Evolutionary conservation across 2,888 invertebrate species (phyloP).

Genomic region (Brachynemurus nebulosus): DNA sequence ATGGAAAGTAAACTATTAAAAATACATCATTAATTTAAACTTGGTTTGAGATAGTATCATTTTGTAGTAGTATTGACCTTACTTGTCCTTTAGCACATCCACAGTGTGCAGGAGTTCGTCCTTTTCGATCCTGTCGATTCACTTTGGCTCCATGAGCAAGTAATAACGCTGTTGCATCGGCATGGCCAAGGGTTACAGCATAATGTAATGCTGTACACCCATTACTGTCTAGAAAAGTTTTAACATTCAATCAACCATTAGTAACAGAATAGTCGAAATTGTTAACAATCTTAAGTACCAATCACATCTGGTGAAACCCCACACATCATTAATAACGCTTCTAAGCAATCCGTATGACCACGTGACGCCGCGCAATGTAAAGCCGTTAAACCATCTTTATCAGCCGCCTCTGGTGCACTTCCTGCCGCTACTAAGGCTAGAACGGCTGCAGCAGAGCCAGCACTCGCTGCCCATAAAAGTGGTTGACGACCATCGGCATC

Average conservation of each 20-base stretch:
- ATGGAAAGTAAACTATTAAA: neutral
- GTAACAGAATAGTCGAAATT: neutral
- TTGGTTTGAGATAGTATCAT: no score
- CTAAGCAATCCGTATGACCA: conserved; percentile 85
- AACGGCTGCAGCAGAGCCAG: conserved; percentile 87
- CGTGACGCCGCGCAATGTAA: conserved; percentile 94
- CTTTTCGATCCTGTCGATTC: conserved; percentile 84
- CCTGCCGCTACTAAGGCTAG: conserved; percentile 78
- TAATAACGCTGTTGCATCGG: conserved; percentile 79
- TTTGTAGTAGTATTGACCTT: no score
- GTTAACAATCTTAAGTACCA: conserved; percentile 7
- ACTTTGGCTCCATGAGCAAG: conserved; percentile 83
- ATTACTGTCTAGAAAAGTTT: conserved; percentile 62
- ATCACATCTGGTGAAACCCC: conserved; percentile 79
- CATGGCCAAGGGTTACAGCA: conserved; percentile 90
- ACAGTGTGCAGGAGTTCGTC: conserved; percentile 85
- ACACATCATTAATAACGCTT: conserved; percentile 74
- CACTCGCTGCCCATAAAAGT: conserved; percentile 93
- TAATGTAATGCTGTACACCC: conserved; percentile 95
- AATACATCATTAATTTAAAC: no score
- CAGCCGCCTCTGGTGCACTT: conserved; percentile 65
- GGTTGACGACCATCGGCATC: conserved; percentile 93
- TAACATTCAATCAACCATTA: neutral
- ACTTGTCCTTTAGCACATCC: conserved; percentile 89
- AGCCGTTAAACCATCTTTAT: conserved; percentile 89